Base-by-base conservation (phyloP, 1,140 invertebrate species). In the Hyphantria cunea region DNA sequence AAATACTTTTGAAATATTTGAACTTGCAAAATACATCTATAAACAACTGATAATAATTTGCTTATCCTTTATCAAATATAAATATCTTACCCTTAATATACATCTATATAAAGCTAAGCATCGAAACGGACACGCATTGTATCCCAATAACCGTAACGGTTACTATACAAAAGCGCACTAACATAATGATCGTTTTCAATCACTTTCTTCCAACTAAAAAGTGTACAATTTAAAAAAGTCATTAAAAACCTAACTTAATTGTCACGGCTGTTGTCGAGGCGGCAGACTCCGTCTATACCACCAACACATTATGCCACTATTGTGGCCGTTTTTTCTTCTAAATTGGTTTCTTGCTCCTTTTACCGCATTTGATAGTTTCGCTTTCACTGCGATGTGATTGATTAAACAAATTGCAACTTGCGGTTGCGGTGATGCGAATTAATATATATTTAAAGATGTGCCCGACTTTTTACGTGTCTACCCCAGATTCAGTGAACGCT, bases 181-280 rank as follows among this genome's bases (percentile, higher is more conserved):
- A 72, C 75, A 72, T 76, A 76, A 79, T 81, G 66, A 77, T 69
- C 64, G 72, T 74, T 77, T 77, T 74, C 70, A 55, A 72, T 41
- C 71, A 85, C 80, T 85, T 85, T 85, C 82, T 76, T 85, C 73
- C 32, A 41, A 31, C 59, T 68, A 83, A 80, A 83, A 85, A 81
- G 59, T 62, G 60, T 53, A 70, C 69, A 68, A 76, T 71, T 77
- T 54, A 72, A 74, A 76, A 78, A 78, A 75, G 61, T 62, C 25
- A 50, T 66, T 63, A 74, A 87, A 87, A 85, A 74, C 74, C 60
- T 84, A 87, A 87, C 77, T 85, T 67, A 75, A 87, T 85, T 85
- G 80, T 79, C 69, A 82, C 78, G 81, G 70, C 56, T 73, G 68
- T 77, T 75, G 58, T 61, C 44, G 14, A 39, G 52, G 45, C 31